These are phyloP conservation scores for Sphaerodactylus townsendi DNA, from an alignment of 2,113 vertebrate species.

Conservation along the genomic window DNA sequence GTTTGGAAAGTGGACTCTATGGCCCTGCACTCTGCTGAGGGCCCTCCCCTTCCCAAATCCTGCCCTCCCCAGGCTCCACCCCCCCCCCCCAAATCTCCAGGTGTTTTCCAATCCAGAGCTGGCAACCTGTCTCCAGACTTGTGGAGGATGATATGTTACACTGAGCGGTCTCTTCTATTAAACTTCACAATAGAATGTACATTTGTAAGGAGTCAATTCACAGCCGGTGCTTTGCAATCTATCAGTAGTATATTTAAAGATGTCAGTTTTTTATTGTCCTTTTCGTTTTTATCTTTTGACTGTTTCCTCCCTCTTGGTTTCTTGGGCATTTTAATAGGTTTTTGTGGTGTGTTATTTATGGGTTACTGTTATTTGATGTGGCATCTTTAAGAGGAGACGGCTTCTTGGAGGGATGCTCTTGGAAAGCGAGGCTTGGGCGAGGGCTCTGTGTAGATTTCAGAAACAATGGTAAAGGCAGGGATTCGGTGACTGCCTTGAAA, in stretches of 20 bases:
- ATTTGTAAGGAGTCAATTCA: neutral
- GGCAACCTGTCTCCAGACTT: neutral
- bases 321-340: slow-evolving; percentile 19
- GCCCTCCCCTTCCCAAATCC: neutral
- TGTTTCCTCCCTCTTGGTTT: neutral
- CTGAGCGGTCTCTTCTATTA: neutral
- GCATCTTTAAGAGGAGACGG: neutral
- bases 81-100: too few species aligned
- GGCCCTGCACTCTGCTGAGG: too few species aligned
- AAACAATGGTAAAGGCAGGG: neutral
- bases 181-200: neutral
- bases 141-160: neutral
- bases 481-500: neutral
- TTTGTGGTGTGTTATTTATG: slow-evolving; percentile 21
- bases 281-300: neutral
- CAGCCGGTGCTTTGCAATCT: neutral
- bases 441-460: neutral
- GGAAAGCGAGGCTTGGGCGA: neutral
- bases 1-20: too few species aligned
- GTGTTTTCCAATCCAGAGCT: too few species aligned
- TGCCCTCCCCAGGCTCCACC: too few species aligned
- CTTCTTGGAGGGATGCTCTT: neutral
- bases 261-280: neutral
- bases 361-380: slow-evolving; percentile 7
- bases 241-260: neutral